Percentiles rank a stretch among this genome's conserved stretches.
These are phyloP conservation scores for Mormyrus proboscirostris DNA, from an alignment of 2,797 vertebrate genomes.

Conservation along the genomic window DNA sequence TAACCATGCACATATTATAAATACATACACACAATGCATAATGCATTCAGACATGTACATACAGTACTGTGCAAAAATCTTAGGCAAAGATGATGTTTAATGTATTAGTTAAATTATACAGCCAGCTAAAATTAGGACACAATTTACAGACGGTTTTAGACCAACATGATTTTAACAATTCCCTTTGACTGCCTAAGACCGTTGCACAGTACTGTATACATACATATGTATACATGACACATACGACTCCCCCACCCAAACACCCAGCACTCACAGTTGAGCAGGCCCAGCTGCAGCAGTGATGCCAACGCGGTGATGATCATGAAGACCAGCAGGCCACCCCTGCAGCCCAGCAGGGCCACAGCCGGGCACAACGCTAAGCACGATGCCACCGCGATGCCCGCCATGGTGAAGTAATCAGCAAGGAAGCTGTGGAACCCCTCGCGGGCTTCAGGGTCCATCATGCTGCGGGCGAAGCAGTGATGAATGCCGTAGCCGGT, in stretches of 20 bases:
- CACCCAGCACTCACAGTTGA: slow-evolving; percentile 76
- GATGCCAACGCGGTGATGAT: slow-evolving; percentile 93
- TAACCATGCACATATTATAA: not conserved
- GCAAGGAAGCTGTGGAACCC: slow-evolving; percentile 85
- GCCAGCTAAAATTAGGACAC: not conserved
- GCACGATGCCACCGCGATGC: slow-evolving; percentile 83
- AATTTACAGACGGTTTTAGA: not conserved
- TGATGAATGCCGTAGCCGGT: slow-evolving; percentile 94
- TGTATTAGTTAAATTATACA: not conserved
- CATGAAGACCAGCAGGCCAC: slow-evolving; percentile 92
- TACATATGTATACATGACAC: not conserved
- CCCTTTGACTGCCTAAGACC: not conserved
- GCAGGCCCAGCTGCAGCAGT: slow-evolving; percentile 86
- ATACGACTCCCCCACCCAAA: no score
- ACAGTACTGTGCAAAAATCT: not conserved
- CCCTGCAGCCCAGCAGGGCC: slow-evolving; percentile 82
- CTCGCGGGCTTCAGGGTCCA: slow-evolving; percentile 72
- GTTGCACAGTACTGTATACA: not conserved
- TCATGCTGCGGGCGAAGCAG: slow-evolving; percentile 94
- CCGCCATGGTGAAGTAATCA: slow-evolving; percentile 88
- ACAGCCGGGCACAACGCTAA: slow-evolving; percentile 87
- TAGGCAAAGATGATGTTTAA: not conserved
- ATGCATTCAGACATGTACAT: not conserved
- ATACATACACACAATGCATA: not conserved
- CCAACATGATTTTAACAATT: not conserved